Conservation (phyloP, 2,113 vertebrate species). For the Hydrochoerus hydrochaeris region DNA sequence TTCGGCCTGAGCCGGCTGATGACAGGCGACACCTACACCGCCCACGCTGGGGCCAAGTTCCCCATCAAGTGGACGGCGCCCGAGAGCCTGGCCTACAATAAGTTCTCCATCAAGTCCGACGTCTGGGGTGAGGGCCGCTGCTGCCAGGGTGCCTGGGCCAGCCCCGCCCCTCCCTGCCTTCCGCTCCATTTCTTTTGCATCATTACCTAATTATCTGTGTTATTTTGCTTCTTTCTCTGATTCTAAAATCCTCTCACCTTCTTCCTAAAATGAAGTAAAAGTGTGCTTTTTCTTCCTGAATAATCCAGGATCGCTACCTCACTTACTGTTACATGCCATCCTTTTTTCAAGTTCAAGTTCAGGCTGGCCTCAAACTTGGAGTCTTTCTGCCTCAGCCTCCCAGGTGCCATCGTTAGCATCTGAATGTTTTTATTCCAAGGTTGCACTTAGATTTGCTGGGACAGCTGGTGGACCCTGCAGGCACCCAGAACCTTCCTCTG, state of each 20-base stretch:
- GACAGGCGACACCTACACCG: slow-evolving; percentile 98
- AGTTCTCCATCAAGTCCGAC: slow-evolving; percentile 99
- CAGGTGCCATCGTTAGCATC: not conserved
- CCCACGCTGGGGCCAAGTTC: slow-evolving; percentile 97
- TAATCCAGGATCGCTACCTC: not conserved
- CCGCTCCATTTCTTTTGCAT: not conserved
- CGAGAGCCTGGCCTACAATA: slow-evolving; percentile 99
- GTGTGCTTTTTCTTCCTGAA: not conserved
- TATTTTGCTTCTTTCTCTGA: not conserved
- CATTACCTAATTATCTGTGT: not conserved
- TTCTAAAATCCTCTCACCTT: not conserved
- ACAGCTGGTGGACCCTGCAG: not conserved
- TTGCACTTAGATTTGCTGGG: not conserved
- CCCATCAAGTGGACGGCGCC: slow-evolving; percentile 99
- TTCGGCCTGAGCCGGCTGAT: slow-evolving; percentile 98
- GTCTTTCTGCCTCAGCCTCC: not conserved
- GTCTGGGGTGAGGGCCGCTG: slow-evolving; percentile 94
- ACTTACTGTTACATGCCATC: not conserved
- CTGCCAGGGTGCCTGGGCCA: fast-evolving
- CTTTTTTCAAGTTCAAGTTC: not conserved
- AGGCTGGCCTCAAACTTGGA: not conserved
- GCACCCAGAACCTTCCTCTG: not conserved
- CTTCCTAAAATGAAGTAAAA: not conserved
- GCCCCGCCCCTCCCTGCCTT: too few relatives aligned
- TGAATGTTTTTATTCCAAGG: not conserved